These are phyloP conservation scores for Netelia fuscicornis DNA, from an alignment of 2,888 invertebrate genomes.

Conservation along the genomic window DNA sequence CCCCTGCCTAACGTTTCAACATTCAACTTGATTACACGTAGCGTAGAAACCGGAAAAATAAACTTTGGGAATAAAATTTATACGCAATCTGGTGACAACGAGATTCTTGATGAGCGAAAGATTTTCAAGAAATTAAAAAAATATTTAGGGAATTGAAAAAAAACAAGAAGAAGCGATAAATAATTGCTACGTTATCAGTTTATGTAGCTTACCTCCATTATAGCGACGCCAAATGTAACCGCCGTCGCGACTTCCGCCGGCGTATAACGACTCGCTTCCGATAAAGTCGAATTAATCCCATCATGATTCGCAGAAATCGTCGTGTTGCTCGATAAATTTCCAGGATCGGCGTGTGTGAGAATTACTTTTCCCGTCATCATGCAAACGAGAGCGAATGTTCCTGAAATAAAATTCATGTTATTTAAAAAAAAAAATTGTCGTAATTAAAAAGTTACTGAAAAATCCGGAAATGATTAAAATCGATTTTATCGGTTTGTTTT, in stretches of 20 bases:
- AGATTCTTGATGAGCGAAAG: background rate
- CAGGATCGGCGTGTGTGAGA: conserved; percentile 77
- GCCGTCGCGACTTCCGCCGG: conserved; percentile 91
- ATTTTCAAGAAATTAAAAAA: background rate
- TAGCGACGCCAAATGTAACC: conserved; percentile 91
- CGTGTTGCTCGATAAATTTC: conserved; percentile 49
- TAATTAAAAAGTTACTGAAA: too few relatives aligned
- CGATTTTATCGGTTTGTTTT: background rate
- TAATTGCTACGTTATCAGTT: background rate
- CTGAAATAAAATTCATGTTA: conserved; percentile 78
- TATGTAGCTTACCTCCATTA: conserved; percentile 88
- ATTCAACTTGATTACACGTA: background rate
- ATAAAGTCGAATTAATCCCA: conserved; percentile 9
- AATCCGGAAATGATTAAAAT: too few relatives aligned
- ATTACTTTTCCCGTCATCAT: conserved; percentile 96
- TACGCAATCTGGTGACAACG: background rate
- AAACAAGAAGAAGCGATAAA: background rate
- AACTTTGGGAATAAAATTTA: background rate
- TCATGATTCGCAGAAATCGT: conserved; percentile 45
- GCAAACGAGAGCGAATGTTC: conserved; percentile 95
- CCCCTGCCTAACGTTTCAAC: background rate
- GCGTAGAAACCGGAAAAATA: background rate
- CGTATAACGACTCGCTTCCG: conserved; percentile 79
- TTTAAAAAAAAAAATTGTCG: conserved; percentile 59
- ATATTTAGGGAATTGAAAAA: background rate